Evolutionary conservation across 2,113 vertebrate species (phyloP).

Genomic region (Pelusios castaneus): DNA sequence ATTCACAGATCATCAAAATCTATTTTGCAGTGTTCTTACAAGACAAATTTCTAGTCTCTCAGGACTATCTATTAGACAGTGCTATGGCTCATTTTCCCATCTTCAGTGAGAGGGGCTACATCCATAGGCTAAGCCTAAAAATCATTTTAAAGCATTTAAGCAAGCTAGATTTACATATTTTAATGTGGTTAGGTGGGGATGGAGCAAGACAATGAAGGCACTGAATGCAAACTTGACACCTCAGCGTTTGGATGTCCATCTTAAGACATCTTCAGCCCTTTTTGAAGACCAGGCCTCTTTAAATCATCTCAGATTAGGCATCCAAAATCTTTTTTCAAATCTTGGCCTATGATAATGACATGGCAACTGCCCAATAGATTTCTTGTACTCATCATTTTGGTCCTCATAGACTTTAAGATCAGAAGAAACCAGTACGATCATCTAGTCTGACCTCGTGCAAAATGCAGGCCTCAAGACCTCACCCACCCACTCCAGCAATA

Average conservation of each 20-base stretch:
- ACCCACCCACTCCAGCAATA: no score
- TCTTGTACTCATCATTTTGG: no score
- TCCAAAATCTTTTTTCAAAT: not conserved
- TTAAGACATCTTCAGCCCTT: not conserved
- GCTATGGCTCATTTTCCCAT: not conserved
- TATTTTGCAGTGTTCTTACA: not conserved
- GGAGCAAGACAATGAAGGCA: not conserved
- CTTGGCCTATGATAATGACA: no score
- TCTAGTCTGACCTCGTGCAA: no score
- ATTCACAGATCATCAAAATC: not conserved
- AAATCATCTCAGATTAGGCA: not conserved
- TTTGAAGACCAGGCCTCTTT: not conserved
- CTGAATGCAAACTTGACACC: not conserved
- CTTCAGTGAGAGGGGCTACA: rapidly evolving
- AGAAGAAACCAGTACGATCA: no score
- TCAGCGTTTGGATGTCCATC: not conserved
- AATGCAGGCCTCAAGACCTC: no score
- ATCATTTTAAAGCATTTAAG: not conserved
- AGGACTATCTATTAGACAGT: not conserved
- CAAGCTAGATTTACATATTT: not conserved
- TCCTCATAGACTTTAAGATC: no score
- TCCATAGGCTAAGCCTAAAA: not conserved
- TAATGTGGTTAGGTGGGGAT: not conserved
- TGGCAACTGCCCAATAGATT: no score
- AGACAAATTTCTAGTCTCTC: rapidly evolving